A percentile compares a stretch with the other conserved stretches of the same genome.
Evolutionary conservation across 2,113 vertebrate species (phyloP).

Genomic region (Xerus inauris): DNA sequence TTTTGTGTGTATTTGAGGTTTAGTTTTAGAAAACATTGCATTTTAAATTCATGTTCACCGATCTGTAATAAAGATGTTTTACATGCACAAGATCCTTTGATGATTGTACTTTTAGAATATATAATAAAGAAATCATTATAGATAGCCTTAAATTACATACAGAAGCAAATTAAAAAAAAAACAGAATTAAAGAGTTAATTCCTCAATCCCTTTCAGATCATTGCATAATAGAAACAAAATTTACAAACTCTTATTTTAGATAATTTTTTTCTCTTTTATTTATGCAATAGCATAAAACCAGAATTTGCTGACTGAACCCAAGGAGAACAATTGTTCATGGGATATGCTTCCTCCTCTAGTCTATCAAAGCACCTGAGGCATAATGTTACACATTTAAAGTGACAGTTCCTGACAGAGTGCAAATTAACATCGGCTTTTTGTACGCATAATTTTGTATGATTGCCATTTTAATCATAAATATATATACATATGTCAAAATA

Average conservation of each 20-base stretch:
- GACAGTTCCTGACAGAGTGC: background rate
- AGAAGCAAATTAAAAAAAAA: conserved; percentile 37
- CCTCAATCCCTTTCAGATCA: background rate
- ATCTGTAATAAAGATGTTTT: conserved; percentile 7
- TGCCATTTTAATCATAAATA: conserved; percentile 7
- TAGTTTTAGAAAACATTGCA: conserved; percentile 5
- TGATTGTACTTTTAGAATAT: background rate
- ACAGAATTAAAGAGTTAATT: background rate
- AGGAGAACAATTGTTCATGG: background rate
- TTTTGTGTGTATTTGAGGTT: conserved; percentile 11
- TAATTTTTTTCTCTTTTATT: conserved; percentile 26
- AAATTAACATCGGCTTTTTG: background rate
- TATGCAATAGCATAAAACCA: background rate
- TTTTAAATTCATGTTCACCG: conserved; percentile 31
- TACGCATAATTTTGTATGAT: background rate
- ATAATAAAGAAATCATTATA: conserved; percentile 41
- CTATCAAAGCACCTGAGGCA: conserved; percentile 19
- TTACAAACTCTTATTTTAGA: background rate
- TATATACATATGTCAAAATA: too few species aligned
- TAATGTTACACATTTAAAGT: conserved; percentile 29
- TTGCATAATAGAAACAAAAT: background rate
- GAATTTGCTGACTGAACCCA: background rate
- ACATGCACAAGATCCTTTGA: background rate
- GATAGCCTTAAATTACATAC: conserved; percentile 9
- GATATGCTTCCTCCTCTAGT: background rate